Base-by-base conservation (phyloP, 2,113 vertebrate species). In the Aptenodytes patagonicus region DNA sequence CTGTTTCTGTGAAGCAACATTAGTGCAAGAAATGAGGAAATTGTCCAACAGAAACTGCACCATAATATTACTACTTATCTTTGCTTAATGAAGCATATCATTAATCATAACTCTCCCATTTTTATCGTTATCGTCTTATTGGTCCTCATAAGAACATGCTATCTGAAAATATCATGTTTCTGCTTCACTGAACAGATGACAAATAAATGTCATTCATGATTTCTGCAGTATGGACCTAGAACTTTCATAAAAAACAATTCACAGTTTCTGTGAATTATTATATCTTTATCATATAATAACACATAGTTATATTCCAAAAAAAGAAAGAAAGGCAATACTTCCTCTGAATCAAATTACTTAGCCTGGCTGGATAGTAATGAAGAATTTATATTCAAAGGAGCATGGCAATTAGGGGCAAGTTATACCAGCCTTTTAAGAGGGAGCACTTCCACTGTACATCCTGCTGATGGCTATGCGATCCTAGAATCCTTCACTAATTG, bases 1-100 rank as follows among this genome's bases (percentile, higher is more conserved):
- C 70, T 65, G 17, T 25, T 93, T 65, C 62, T 72, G 49, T 76
- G 29, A 90, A 83, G 36, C 61, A 72, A 60, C 31, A 57, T 65
- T 38, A 85, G 47, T 57, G n/a, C 40, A 80, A 88, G 58, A 79
- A 95, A 92, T 31, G 18, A 87, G 49, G 11, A 83, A 65, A 65
- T 1, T 36, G 7, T 90, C 58, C 94, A 64, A 77, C 49, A 80
- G 54, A n/a, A 89, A 89, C 68, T 72, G 62, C 44, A 61, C 46
- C 54, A 34, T 58, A 69, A 78, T 73, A 73, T 52, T 73, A 69
- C 83, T 83, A 90, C 13, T 65, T 88, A 75, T 47, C 38, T 90
- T 93, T 91, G 77, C 54, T 91, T 95, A 89, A 87, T 77, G 58
- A 91, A 94, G 76, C 62, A 42, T 77, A 44, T 52, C 15, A 89